phyloP scores from a whole-genome alignment of 2,113 vertebrate genomes.

The rabbit (Oryctolagus cuniculus) region DNA sequence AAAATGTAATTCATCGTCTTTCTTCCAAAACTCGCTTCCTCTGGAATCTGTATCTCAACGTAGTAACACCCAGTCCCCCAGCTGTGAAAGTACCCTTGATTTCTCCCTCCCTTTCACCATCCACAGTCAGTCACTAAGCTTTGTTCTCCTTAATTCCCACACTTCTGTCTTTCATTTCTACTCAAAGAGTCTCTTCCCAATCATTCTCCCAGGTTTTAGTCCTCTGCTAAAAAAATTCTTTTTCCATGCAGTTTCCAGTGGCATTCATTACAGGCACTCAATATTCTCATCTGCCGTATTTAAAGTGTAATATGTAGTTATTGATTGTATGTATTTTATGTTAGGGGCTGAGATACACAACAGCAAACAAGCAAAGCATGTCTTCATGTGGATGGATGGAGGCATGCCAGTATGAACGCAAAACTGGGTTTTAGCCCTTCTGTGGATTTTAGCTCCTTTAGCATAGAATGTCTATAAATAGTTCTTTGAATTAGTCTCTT shows the following conservation, averaged over 20 bases:
- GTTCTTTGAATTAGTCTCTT: not conserved
- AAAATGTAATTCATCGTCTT: not conserved
- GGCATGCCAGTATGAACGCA: not conserved
- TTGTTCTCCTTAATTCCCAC: not conserved
- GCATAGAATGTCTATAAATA: not conserved
- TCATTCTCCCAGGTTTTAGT: not conserved
- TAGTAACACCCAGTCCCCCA: not conserved
- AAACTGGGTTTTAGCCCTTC: not conserved
- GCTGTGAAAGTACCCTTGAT: not conserved
- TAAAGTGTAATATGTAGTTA: not conserved
- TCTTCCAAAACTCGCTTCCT: not conserved
- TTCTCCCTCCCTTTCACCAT: not conserved
- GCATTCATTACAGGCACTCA: not conserved
- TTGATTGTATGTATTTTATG: not conserved
- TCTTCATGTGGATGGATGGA: not conserved
- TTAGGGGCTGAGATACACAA: not conserved
- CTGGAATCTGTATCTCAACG: not conserved
- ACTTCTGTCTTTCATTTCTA: not conserved
- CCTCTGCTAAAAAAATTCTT: conserved; percentile 20
- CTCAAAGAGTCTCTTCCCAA: not conserved
- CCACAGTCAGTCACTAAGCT: not conserved
- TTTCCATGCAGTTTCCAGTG: not conserved
- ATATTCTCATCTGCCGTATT: not conserved
- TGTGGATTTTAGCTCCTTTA: not conserved
- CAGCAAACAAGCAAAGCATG: not conserved